phyloP scores from a whole-genome alignment of 2,888 invertebrate species.

The Bombylius major region DNA sequence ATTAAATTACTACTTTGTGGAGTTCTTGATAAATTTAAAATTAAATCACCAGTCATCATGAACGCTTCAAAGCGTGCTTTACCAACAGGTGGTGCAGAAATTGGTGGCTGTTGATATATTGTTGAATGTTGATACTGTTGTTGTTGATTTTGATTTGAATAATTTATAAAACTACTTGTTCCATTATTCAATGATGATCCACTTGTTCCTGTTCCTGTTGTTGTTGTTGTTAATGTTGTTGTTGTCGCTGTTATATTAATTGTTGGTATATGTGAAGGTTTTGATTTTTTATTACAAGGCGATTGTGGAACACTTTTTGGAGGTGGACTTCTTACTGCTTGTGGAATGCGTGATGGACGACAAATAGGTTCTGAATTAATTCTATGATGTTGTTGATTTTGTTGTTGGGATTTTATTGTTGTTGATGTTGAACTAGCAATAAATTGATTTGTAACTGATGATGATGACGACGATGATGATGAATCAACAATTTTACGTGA shows the following conservation, averaged over 20 bases:
- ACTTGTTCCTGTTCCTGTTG: neutral
- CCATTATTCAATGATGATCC: neutral
- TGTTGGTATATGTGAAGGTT: constrained; percentile 34
- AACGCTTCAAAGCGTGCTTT: constrained; percentile 71
- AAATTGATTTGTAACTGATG: constrained; percentile 16
- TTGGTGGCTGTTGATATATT: constrained; percentile 23
- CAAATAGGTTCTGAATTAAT: constrained; percentile 28
- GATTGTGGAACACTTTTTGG: constrained; percentile 31
- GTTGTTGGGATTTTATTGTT: constrained; percentile 20
- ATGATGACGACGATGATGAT: constrained; percentile 30
- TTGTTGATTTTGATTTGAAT: constrained; percentile 17
- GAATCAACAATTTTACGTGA: constrained; percentile 27
- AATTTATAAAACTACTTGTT: constrained; percentile 2
- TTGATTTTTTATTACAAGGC: constrained; percentile 32
- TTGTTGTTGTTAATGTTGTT: constrained; percentile 9
- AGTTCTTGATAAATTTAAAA: constrained; percentile 79
- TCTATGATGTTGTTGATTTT: constrained; percentile 22
- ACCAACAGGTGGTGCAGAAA: constrained; percentile 30
- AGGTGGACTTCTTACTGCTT: constrained; percentile 30
- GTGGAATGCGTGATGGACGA: constrained; percentile 46
- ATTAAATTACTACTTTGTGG: constrained; percentile 52
- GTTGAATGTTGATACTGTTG: constrained; percentile 26
- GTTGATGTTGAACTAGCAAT: constrained; percentile 4
- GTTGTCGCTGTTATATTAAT: constrained; percentile 18
- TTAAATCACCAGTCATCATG: constrained; percentile 96